Evolutionary conservation across 2,797 vertebrate genomes (phyloP).

Genomic region (Botia kubotai): DNA sequence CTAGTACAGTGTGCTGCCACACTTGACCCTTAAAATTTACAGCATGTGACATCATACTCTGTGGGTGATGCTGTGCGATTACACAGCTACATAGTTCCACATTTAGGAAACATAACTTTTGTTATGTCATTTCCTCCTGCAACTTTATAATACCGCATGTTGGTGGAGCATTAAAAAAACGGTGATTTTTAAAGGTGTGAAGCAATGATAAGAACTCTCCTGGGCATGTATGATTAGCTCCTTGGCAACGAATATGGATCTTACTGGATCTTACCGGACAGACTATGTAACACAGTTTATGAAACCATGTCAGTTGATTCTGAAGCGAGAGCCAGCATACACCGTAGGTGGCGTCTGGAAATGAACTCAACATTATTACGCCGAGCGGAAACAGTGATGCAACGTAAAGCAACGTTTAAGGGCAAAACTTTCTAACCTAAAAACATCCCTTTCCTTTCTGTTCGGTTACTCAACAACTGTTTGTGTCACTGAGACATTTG

Average conservation of each 20-base stretch:
- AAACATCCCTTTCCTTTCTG: conserved; percentile 23
- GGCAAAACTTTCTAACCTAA: conserved; percentile 45
- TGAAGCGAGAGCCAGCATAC: conserved; percentile 23
- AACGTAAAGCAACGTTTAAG: conserved; percentile 62
- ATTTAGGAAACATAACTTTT: conserved; percentile 20
- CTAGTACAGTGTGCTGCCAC: background rate
- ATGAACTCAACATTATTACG: conserved; percentile 62
- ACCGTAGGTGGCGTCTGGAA: conserved; percentile 56
- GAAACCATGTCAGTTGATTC: conserved; percentile 31
- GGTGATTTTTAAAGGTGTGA: conserved; percentile 36
- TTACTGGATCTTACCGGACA: conserved; percentile 5
- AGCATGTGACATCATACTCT: conserved; percentile 16
- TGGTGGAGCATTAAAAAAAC: background rate
- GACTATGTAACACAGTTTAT: conserved; percentile 19
- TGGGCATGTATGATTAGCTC: conserved; percentile 36
- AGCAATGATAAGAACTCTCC: conserved; percentile 38
- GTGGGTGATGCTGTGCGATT: conserved; percentile 13
- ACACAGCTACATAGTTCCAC: conserved; percentile 9
- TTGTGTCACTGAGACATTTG: conserved; percentile 26
- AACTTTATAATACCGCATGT: conserved; percentile 11
- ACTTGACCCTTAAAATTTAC: conserved; percentile 23
- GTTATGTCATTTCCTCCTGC: background rate
- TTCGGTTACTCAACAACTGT: conserved; percentile 47
- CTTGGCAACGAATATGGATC: conserved; percentile 19
- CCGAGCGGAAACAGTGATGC: conserved; percentile 67